Base-by-base conservation (phyloP, 2,113 vertebrate genomes). In the Apaloderma vittatum region DNA sequence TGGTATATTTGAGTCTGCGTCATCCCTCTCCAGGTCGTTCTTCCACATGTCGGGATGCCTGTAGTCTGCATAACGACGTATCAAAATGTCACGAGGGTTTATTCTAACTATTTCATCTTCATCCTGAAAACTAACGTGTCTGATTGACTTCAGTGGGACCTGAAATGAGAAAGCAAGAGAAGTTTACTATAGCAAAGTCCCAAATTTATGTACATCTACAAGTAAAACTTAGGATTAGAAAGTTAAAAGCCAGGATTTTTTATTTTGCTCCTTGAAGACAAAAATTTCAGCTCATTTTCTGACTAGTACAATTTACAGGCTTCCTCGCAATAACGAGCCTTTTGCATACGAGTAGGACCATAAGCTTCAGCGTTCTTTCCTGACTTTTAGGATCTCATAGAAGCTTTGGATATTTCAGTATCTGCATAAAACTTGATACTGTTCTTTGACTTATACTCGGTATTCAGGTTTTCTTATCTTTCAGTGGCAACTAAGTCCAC, bases 21-120 rank as follows among this genome's bases (percentile, higher is more conserved):
- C 99, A 71, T 99, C 99, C 59, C 98, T 99, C 90, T 99, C 99
- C 14, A 98, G 83, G 89, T 99, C 99, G 79, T 98, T 99, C 97
- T 99, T 99, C 99, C 99, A 99, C 98, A 99, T 99, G 96, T 99
- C 98, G 23, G 99, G 99, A 97, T 99, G 99, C 90, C 99, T 99
- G 98, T 99, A 99, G 98, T 99, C 99, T 97, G 99, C 99, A 86
- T 99, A 99, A 96, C 99, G 99, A 22, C 99, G 99, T 97, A 99
- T 99, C 96, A 99, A 98, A 90, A 99, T 99, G 85, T 99, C 99
- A 84, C 99, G 99, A 57, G 99, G 99, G 95, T 99, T 99, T 98
- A 99, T 99, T 96, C 99, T 99, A 73, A 99, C 99, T 27, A 99
- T 99, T 97, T 99, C 99, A 97, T 99, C 99, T 73, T 99, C 99